phyloP scores from a whole-genome alignment of 37 sponge, comb jelly and placozoan genomes.

The Tethya wilhelma region DNA sequence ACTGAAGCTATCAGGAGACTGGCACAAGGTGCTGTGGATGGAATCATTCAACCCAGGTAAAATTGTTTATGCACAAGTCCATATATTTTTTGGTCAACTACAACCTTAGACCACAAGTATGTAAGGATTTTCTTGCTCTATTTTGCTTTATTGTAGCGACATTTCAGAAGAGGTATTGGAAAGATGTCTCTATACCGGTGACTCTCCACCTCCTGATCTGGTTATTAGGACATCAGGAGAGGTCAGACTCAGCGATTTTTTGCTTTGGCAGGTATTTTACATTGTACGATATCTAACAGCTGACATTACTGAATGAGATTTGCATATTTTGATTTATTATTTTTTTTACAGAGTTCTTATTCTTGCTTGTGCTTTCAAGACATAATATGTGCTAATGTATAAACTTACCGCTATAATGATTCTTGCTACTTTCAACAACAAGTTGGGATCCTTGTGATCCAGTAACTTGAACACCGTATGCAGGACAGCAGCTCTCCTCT shows the following conservation, averaged over 20 bases:
- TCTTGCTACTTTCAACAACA: constrained; percentile 71
- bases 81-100: neutral
- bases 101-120: neutral
- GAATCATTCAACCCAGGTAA: constrained; percentile 73
- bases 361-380: constrained; percentile 83
- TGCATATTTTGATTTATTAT: too few relatives aligned
- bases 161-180: constrained; percentile 87
- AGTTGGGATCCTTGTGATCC: constrained; percentile 53
- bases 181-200: constrained; percentile 87
- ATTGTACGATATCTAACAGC: too few relatives aligned
- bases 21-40: constrained; percentile 73
- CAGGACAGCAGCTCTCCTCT: constrained; percentile 51
- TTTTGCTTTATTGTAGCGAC: constrained; percentile 80
- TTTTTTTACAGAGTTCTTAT: constrained; percentile 77
- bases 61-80: neutral
- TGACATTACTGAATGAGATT: too few relatives aligned
- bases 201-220: constrained; percentile 90
- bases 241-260: constrained; percentile 92
- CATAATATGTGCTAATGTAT: constrained; percentile 73
- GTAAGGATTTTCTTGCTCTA: too few relatives aligned
- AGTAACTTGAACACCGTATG: constrained; percentile 58
- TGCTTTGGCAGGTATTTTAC: constrained; percentile 89
- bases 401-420: constrained; percentile 74
- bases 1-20: constrained; percentile 70
- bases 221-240: constrained; percentile 94